Percentiles rank a stretch among this genome's conserved stretches.
These are phyloP conservation scores for Tetranychus piercei DNA, from an alignment of 2,888 invertebrate species.

Conservation along the genomic window DNA sequence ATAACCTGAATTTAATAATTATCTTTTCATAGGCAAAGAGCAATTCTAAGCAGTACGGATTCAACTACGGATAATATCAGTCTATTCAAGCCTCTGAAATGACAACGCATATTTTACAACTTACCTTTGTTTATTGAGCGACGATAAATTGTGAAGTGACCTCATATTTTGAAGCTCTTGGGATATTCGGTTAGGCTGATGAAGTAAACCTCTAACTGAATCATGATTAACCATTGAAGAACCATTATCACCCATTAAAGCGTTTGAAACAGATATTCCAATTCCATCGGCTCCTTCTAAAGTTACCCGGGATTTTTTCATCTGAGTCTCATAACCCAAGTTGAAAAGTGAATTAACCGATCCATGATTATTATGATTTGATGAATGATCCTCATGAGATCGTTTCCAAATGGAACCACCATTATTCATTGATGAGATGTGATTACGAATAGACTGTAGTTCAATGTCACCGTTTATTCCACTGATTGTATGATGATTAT, in stretches of 20 bases:
- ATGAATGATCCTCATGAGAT: neutral
- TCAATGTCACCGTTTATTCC: neutral
- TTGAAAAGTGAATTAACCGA: neutral
- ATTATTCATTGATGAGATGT: no score
- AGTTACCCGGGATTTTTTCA: constrained; percentile 11
- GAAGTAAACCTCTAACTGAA: constrained; percentile 10
- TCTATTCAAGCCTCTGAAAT: no score
- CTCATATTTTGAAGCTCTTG: constrained; percentile 1
- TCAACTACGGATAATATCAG: no score
- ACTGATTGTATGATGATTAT: neutral
- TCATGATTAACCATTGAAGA: no score
- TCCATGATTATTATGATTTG: no score
- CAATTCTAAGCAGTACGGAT: no score
- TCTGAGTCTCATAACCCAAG: no score
- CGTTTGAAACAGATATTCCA: neutral
- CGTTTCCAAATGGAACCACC: neutral
- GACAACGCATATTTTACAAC: no score
- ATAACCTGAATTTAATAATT: no score
- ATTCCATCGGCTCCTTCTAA: constrained; percentile 5
- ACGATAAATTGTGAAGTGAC: neutral
- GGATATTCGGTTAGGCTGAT: constrained; percentile 6
- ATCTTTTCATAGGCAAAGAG: no score
- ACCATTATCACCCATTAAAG: neutral
- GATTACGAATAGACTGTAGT: neutral
- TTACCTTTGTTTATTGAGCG: constrained; percentile 5